Conservation (phyloP, 2,797 vertebrate species). For the Chrysocyon brachyurus region DNA sequence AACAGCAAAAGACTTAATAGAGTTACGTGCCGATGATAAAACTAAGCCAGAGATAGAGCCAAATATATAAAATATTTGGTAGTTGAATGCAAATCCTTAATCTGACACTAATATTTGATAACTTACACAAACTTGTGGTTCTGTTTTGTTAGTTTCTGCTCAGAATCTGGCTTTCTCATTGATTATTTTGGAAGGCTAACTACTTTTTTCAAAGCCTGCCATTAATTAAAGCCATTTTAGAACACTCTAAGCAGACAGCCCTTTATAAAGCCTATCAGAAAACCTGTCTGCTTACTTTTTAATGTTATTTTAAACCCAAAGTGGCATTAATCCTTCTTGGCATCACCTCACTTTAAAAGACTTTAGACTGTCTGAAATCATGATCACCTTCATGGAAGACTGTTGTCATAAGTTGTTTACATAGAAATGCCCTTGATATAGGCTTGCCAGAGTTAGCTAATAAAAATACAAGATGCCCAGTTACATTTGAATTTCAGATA, state of each 20-base stretch:
- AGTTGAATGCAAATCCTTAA: neutral
- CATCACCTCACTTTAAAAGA: neutral
- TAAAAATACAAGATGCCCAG: neutral
- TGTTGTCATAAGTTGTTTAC: neutral
- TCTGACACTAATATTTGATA: neutral
- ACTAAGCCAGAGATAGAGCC: neutral
- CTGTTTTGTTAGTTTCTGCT: neutral
- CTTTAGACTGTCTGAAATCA: conserved; percentile 20
- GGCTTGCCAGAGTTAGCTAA: neutral
- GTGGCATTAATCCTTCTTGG: neutral
- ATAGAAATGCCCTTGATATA: neutral
- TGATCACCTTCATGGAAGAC: neutral
- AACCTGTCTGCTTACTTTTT: conserved; percentile 31
- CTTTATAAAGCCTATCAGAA: neutral
- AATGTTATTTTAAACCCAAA: conserved; percentile 26
- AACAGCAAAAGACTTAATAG: neutral
- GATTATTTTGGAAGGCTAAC: neutral
- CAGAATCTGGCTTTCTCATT: neutral
- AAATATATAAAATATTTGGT: neutral
- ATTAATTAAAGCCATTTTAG: neutral
- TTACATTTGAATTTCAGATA: conserved; percentile 33
- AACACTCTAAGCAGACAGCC: neutral
- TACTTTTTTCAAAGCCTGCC: neutral
- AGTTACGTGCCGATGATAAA: neutral
- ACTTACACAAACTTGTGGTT: neutral